These are phyloP conservation scores for Gibbula magus DNA, from an alignment of 2,888 invertebrate species.

Conservation along the genomic window DNA sequence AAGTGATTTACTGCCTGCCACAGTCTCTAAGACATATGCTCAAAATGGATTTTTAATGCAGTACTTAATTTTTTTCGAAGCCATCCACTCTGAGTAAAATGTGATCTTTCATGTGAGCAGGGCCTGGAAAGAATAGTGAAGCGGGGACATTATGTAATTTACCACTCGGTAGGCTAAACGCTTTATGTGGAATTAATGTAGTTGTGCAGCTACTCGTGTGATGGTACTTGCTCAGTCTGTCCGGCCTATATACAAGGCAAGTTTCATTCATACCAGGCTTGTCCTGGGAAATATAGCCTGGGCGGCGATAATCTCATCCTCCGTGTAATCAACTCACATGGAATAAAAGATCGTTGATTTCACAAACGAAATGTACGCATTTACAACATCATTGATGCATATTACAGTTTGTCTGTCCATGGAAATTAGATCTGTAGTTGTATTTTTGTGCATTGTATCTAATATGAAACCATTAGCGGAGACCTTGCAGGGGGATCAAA, in stretches of 20 bases:
- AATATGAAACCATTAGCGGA: constrained; percentile 25
- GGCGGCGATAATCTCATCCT: neutral
- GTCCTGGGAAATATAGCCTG: constrained; percentile 4
- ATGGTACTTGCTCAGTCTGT: neutral
- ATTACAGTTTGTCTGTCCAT: constrained; percentile 17
- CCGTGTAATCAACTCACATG: neutral
- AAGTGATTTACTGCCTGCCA: constrained; percentile 9
- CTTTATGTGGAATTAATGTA: constrained; percentile 14
- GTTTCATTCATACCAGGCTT: neutral
- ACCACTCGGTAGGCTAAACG: neutral
- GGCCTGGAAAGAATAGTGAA: neutral
- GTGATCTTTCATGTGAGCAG: constrained; percentile 18
- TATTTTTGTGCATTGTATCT: constrained; percentile 29
- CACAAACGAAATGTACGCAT: constrained; percentile 5
- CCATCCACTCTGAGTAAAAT: constrained; percentile 13
- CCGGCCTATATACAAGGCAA: neutral
- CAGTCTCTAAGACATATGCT: constrained; percentile 8
- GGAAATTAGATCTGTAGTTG: constrained; percentile 22
- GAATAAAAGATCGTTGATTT: constrained; percentile 9
- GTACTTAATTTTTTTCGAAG: constrained; percentile 21
- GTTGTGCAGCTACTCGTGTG: neutral
- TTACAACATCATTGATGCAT: constrained; percentile 24
- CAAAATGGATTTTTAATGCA: constrained; percentile 24
- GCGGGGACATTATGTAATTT: constrained; percentile 16
- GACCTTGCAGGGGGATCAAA: constrained; percentile 22